Conservation (phyloP, 1,140 invertebrate genomes). For the Stegodyphus dumicola region DNA sequence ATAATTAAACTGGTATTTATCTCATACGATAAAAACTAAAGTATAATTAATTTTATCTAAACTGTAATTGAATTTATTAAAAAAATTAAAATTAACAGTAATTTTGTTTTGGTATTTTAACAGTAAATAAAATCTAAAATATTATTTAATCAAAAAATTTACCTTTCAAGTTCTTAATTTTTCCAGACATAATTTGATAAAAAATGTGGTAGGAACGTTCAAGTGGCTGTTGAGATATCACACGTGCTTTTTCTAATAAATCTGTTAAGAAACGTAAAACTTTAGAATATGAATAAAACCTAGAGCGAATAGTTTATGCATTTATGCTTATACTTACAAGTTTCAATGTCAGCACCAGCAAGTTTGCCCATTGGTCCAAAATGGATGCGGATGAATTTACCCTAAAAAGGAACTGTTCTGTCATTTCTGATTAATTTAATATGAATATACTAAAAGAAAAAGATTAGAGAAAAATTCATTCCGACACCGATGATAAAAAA, state of each 20-base stretch:
- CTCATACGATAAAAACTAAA: too few relatives aligned
- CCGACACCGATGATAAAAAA: too few relatives aligned
- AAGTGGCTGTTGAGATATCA: slow-evolving; percentile 97
- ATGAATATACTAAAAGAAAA: too few relatives aligned
- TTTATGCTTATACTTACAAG: slow-evolving; percentile 82
- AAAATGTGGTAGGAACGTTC: slow-evolving; percentile 99
- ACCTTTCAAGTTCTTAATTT: slow-evolving; percentile 89
- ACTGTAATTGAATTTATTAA: too few relatives aligned
- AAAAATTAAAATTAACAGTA: too few relatives aligned
- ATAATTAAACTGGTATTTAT: too few relatives aligned
- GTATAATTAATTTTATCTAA: too few relatives aligned
- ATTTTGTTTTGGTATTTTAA: too few relatives aligned
- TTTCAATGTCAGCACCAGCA: slow-evolving; percentile 99
- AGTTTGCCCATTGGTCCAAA: slow-evolving; percentile 99
- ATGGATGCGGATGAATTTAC: slow-evolving; percentile 99
- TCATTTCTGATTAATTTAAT: too few relatives aligned
- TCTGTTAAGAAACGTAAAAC: slow-evolving; percentile 74
- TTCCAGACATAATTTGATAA: slow-evolving; percentile 99
- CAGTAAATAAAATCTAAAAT: background rate
- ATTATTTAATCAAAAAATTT: slow-evolving; percentile 66
- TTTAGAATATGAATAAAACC: background rate
- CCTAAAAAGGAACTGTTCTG: slow-evolving; percentile 64
- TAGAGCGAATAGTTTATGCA: too few relatives aligned
- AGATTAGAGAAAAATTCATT: too few relatives aligned
- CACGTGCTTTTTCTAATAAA: slow-evolving; percentile 99